phyloP scores from a whole-genome alignment of 2,797 vertebrate genomes.

The Okamejei kenojei region DNA sequence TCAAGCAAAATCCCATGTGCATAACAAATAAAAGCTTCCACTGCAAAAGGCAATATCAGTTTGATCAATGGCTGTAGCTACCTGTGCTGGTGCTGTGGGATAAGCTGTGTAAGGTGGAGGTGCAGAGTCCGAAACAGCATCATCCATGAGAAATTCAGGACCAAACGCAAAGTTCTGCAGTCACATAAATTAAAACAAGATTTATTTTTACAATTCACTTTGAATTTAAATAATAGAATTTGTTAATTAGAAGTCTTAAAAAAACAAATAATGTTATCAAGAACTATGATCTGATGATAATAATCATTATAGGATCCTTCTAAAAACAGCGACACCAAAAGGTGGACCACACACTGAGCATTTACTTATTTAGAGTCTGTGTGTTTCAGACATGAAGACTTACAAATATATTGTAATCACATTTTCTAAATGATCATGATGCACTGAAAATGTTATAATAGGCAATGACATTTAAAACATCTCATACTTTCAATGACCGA shows the following conservation, averaged over 20 bases:
- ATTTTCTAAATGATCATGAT: background rate
- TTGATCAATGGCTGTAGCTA: constrained; percentile 48
- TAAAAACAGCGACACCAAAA: background rate
- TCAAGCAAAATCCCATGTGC: background rate
- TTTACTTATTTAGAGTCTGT: background rate
- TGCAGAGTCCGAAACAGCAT: constrained; percentile 70
- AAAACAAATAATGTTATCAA: background rate
- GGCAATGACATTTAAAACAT: background rate
- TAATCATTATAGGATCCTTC: background rate
- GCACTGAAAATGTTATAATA: no score
- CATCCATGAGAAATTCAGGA: constrained; percentile 58
- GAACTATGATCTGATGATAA: background rate
- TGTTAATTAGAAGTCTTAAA: background rate
- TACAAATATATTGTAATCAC: background rate
- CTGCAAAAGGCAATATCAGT: background rate
- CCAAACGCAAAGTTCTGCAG: constrained; percentile 44
- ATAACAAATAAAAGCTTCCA: background rate
- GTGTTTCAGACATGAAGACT: background rate
- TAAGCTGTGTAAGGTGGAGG: constrained; percentile 81
- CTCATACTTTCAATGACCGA: background rate
- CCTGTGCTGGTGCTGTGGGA: constrained; percentile 72
- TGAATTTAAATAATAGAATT: background rate
- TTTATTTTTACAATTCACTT: background rate
- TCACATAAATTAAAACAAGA: background rate
- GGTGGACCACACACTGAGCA: background rate